These are phyloP conservation scores for Formica selysi DNA, from an alignment of 1,140 invertebrate genomes.

Conservation along the genomic window DNA sequence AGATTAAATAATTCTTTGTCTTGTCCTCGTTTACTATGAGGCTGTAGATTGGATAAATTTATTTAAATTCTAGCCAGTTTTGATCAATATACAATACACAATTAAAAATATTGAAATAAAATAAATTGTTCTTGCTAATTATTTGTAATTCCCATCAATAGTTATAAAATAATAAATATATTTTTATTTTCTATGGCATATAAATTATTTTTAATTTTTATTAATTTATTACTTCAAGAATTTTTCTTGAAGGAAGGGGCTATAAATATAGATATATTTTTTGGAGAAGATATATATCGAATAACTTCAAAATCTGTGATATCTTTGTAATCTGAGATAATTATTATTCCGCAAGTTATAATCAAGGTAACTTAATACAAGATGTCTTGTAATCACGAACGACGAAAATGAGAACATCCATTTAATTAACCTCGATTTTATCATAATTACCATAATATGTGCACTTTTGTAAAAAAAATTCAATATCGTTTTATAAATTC, in stretches of 20 bases:
- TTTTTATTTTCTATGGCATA: neutral
- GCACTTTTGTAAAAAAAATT: neutral
- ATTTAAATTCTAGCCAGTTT: neutral
- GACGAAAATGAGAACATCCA: neutral
- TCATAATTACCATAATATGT: neutral
- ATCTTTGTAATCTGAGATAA: neutral
- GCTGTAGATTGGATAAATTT: neutral
- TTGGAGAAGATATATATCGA: neutral
- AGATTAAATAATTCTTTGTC: slow-evolving; percentile 6
- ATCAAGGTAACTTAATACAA: neutral
- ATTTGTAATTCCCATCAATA: neutral
- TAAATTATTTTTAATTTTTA: slow-evolving; percentile 3
- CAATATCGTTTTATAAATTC: neutral
- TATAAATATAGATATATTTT: too few species aligned
- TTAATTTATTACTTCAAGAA: neutral
- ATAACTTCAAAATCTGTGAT: neutral
- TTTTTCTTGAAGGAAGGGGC: neutral
- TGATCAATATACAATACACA: neutral
- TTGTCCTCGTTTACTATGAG: neutral
- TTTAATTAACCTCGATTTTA: slow-evolving; percentile 22
- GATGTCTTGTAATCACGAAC: neutral
- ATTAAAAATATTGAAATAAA: neutral
- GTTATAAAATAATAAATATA: neutral
- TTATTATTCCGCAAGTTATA: neutral
- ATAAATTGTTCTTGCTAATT: neutral